phyloP scores from a whole-genome alignment of 2,113 vertebrate species.

The Chloropsis cyanopogon region DNA sequence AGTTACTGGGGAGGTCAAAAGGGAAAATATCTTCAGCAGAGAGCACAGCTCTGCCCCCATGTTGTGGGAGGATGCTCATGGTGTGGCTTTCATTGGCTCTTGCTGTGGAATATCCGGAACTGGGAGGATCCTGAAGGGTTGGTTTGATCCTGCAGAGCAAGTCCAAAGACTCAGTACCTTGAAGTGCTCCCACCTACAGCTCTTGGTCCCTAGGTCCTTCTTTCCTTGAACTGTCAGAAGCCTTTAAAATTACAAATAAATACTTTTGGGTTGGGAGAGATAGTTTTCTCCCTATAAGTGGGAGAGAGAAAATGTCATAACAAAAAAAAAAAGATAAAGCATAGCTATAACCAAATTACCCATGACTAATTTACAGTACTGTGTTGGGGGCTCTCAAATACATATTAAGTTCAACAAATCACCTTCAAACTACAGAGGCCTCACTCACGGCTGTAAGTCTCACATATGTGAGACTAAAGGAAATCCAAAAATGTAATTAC shows the following conservation, averaged over 20 bases:
- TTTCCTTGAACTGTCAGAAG: neutral
- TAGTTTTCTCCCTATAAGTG: neutral
- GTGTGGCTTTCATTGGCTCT: neutral
- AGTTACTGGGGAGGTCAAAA: neutral
- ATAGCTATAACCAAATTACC: neutral
- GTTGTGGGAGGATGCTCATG: rapidly evolving
- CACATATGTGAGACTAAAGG: neutral
- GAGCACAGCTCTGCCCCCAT: neutral
- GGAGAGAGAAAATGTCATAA: neutral
- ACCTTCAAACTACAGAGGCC: neutral
- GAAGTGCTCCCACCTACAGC: neutral
- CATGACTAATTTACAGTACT: neutral
- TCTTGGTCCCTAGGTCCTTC: neutral
- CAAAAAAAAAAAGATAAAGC: neutral
- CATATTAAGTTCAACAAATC: neutral
- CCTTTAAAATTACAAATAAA: neutral
- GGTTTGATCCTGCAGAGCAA: neutral
- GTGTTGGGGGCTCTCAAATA: neutral
- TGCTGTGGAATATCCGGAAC: neutral
- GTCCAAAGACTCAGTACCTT: neutral
- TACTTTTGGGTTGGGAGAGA: neutral
- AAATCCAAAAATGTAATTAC: neutral
- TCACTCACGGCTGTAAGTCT: neutral
- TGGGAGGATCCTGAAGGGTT: neutral
- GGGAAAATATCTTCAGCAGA: neutral